Evolutionary conservation across 1,140 invertebrate genomes (phyloP).

Genomic region (Hypsibius dujardini): DNA sequence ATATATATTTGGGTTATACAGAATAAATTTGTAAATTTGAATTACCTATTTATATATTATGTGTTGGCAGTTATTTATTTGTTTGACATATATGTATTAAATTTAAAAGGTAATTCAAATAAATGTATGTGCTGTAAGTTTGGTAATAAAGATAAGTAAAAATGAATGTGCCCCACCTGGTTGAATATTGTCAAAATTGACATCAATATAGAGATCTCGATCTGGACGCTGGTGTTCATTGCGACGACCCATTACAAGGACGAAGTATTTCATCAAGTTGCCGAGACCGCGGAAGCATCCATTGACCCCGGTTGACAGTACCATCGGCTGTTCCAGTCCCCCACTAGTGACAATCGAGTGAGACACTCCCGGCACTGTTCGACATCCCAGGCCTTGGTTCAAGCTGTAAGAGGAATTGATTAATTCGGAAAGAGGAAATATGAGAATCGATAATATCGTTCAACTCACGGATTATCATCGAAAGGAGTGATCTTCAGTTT

Average conservation of each 20-base stretch:
- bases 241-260: background rate
- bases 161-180: background rate
- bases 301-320: background rate
- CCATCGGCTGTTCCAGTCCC: background rate
- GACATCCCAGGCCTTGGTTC: background rate
- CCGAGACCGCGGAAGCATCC: slow-evolving; percentile 1
- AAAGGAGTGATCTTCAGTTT: slow-evolving; percentile 2
- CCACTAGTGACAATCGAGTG: background rate
- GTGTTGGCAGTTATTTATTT: background rate
- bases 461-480: background rate
- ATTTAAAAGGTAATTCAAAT: background rate
- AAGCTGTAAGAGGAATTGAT: background rate
- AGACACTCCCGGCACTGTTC: background rate
- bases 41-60: no score
- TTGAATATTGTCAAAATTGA: background rate
- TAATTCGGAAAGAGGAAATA: no score
- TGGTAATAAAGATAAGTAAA: no score
- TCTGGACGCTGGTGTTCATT: slow-evolving; percentile 11
- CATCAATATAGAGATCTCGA: background rate
- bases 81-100: background rate
- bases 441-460: background rate
- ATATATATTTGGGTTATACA: no score
- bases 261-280: slow-evolving; percentile 7
- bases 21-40: background rate
- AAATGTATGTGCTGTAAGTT: background rate